Percentiles rank a stretch among this genome's conserved stretches.
Conservation (phyloP, 2,888 invertebrate genomes). For the Sylvicola cinctus region DNA sequence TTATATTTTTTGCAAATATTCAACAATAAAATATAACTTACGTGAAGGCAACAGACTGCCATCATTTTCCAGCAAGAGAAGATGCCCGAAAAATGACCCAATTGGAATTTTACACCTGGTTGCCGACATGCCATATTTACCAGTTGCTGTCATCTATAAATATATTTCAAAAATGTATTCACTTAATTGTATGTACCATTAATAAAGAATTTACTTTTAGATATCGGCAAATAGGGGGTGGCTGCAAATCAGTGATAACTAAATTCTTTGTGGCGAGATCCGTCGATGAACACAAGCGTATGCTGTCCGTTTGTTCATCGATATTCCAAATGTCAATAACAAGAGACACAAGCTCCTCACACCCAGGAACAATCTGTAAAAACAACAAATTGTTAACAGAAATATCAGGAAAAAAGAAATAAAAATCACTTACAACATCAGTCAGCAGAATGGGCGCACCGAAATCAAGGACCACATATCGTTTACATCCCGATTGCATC, state of each 20-base stretch:
- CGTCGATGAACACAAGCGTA: constrained; percentile 61
- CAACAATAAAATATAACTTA: neutral
- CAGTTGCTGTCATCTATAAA: constrained; percentile 66
- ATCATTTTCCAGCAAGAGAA: constrained; percentile 51
- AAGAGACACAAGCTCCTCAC: constrained; percentile 62
- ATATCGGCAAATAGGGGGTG: constrained; percentile 72
- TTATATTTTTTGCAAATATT: neutral
- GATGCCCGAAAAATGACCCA: constrained; percentile 85
- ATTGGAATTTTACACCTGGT: constrained; percentile 77
- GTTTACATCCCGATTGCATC: constrained; percentile 84
- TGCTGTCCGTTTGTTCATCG: constrained; percentile 69
- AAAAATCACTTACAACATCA: constrained; percentile 37
- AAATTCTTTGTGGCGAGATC: constrained; percentile 77
- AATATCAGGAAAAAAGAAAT: neutral
- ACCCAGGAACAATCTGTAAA: constrained; percentile 46
- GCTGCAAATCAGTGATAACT: constrained; percentile 73
- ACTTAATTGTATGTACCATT: neutral
- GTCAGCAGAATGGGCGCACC: constrained; percentile 70
- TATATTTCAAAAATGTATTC: constrained; percentile 1
- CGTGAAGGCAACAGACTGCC: constrained; percentile 16
- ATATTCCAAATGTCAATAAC: constrained; percentile 80
- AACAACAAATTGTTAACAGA: constrained; percentile 1
- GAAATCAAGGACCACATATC: constrained; percentile 82
- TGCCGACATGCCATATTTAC: constrained; percentile 78
- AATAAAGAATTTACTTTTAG: constrained; percentile 42